phyloP scores from a whole-genome alignment of 1,140 invertebrate genomes.

The Solenopsis fugax region DNA sequence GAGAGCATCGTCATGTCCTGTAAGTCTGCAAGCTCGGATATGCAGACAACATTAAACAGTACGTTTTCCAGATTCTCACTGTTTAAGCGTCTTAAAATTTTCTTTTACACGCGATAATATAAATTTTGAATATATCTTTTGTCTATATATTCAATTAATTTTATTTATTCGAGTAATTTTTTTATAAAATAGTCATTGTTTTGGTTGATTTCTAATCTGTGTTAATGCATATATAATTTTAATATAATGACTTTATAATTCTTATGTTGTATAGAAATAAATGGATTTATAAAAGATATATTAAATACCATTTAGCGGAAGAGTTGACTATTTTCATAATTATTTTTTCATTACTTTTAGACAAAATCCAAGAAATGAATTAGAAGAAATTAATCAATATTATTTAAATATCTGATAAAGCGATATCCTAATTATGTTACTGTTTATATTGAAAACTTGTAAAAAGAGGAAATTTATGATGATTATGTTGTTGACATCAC shows the following conservation, averaged over 20 bases:
- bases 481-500: neutral
- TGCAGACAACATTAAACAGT: neutral
- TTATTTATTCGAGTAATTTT: too few species aligned
- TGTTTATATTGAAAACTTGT: neutral
- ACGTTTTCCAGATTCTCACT: neutral
- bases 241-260: too few species aligned
- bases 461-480: neutral
- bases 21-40: conserved; percentile 14
- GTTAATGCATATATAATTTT: too few species aligned
- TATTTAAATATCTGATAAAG: neutral
- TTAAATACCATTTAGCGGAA: too few species aligned
- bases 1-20: neutral
- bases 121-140: neutral
- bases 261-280: too few species aligned
- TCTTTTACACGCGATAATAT: neutral
- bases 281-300: too few species aligned
- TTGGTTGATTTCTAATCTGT: neutral
- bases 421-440: neutral
- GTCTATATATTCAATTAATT: neutral
- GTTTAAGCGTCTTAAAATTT: neutral
- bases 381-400: neutral
- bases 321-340: neutral
- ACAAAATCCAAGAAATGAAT: neutral
- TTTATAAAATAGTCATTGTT: neutral
- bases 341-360: neutral